These are phyloP conservation scores for Drosophila micromelanica DNA, from an alignment of 1,140 invertebrate species.

Conservation along the genomic window DNA sequence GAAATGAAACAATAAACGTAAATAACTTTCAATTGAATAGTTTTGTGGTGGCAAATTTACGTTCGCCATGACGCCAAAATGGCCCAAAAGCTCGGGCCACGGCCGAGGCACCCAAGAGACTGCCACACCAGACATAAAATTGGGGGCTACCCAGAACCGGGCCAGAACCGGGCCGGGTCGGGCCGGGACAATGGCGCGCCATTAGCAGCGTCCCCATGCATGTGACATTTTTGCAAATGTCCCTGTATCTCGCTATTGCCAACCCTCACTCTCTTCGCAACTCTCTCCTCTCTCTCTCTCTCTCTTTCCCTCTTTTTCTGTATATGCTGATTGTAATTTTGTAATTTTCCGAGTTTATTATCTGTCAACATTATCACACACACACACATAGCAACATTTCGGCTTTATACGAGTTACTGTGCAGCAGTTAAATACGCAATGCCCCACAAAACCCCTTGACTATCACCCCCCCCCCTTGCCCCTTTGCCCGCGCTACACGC, in stretches of 20 bases:
- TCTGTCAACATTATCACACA: conserved; percentile 80
- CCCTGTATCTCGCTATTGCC: conserved; percentile 5
- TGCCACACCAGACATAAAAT: conserved; percentile 50
- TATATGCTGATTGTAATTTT: conserved; percentile 76
- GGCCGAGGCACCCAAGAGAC: conserved; percentile 13
- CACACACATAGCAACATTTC: conserved; percentile 27
- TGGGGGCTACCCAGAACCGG: conserved; percentile 17
- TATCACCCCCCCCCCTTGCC: background rate
- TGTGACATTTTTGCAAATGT: conserved; percentile 58
- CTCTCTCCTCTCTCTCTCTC: conserved; percentile 9
- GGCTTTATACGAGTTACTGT: conserved; percentile 29
- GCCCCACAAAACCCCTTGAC: conserved; percentile 15
- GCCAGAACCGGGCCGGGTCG: too few relatives aligned
- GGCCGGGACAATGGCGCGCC: conserved; percentile 74
- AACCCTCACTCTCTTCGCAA: background rate
- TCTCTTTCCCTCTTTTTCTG: conserved; percentile 21
- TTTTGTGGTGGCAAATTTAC: conserved; percentile 77
- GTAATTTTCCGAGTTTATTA: conserved; percentile 82
- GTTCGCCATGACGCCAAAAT: conserved; percentile 46
- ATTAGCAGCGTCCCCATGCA: conserved; percentile 62
- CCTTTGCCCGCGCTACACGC: background rate
- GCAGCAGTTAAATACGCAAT: conserved; percentile 50
- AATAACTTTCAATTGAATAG: conserved; percentile 82
- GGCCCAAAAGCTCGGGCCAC: conserved; percentile 19
- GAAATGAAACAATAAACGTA: conserved; percentile 74